Conservation (phyloP, 2,113 vertebrate genomes). For the Rhizomys pruinosus region DNA sequence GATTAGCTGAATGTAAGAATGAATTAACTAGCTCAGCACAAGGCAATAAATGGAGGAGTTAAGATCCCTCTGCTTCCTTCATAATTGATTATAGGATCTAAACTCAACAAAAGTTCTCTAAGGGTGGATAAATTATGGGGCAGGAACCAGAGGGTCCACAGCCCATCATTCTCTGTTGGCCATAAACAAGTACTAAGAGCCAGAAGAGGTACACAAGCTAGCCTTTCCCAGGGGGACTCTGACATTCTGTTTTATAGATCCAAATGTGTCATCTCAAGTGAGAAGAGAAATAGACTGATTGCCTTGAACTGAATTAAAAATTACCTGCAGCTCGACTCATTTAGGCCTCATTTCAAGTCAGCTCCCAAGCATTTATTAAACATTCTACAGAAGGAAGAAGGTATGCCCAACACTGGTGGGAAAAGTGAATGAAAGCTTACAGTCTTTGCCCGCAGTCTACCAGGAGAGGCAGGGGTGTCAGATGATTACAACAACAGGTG, state of each 20-base stretch:
- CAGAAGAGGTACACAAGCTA: background rate
- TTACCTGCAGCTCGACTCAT: background rate
- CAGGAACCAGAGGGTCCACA: background rate
- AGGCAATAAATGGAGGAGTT: background rate
- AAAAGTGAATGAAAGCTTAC: background rate
- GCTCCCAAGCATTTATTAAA: background rate
- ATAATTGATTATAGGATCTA: background rate
- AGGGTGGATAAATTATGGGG: background rate
- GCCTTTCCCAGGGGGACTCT: background rate
- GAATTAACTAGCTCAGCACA: background rate
- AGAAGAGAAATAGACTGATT: background rate
- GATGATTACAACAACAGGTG: background rate
- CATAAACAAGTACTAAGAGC: rapidly evolving
- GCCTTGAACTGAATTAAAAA: background rate
- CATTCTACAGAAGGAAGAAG: background rate
- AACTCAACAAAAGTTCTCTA: background rate
- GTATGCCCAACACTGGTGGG: background rate
- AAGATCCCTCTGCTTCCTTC: background rate
- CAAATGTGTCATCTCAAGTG: background rate
- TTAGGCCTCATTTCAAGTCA: background rate
- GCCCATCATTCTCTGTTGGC: background rate
- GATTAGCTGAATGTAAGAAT: background rate
- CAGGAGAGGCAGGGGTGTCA: background rate
- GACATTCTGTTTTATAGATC: background rate
- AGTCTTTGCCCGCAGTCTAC: background rate